phyloP scores from a whole-genome alignment of 92 coral and sea anemone species.

The Anthopleura xanthogrammica region DNA sequence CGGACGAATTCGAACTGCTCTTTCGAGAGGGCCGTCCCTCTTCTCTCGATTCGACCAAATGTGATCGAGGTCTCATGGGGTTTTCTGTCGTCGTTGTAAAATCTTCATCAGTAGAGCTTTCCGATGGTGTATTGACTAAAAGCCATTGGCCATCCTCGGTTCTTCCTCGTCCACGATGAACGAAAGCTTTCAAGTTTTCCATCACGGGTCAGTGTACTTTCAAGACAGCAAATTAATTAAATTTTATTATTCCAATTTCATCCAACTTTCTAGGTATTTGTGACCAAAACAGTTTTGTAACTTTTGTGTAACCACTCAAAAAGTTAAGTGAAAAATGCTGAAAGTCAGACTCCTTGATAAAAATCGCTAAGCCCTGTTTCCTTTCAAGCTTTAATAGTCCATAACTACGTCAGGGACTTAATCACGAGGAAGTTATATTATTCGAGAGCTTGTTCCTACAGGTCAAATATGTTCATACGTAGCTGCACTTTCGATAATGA shows the following conservation, averaged over 20 bases:
- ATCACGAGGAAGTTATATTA: not conserved
- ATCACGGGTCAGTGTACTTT: not conserved
- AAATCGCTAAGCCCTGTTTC: not conserved
- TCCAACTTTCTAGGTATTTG: not conserved
- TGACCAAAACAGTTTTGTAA: not conserved
- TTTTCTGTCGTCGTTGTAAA: not conserved
- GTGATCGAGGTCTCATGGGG: not conserved
- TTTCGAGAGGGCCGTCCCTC: not conserved
- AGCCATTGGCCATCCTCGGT: constrained; percentile 28
- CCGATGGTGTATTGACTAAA: constrained; percentile 17
- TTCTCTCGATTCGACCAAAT: not conserved
- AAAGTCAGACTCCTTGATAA: not conserved
- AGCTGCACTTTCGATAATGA: not conserved
- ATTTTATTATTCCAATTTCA: not conserved
- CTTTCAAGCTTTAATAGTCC: not conserved
- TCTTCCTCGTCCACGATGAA: constrained; percentile 5
- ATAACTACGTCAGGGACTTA: not conserved
- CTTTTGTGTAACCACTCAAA: too few relatives aligned
- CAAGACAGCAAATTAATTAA: not conserved
- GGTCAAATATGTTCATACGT: not conserved
- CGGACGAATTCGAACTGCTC: not conserved
- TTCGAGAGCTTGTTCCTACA: not conserved
- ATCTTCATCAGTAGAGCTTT: not conserved
- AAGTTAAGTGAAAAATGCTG: not conserved
- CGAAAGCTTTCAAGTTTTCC: constrained; percentile 19